Conservation (phyloP, 2,888 invertebrate genomes). For the Cerceris ruficornis region DNA sequence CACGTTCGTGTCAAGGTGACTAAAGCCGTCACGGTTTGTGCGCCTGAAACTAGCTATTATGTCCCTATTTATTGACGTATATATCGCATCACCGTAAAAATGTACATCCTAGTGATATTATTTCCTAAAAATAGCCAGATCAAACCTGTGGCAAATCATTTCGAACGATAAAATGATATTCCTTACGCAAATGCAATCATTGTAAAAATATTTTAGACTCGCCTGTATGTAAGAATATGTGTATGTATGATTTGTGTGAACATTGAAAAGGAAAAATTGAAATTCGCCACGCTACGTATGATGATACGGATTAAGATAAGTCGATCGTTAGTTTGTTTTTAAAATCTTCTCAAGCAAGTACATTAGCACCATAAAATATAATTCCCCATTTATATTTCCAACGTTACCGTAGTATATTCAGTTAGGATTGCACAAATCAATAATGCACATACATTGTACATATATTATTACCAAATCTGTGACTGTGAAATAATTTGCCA, state of each 20-base stretch:
- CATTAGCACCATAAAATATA: constrained; percentile 51
- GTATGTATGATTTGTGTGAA: constrained; percentile 26
- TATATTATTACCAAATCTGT: constrained; percentile 15
- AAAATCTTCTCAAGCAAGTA: constrained; percentile 48
- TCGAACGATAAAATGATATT: constrained; percentile 42
- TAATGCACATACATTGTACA: constrained; percentile 42
- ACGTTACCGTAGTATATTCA: constrained; percentile 8
- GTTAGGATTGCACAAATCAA: constrained; percentile 47
- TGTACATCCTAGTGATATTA: constrained; percentile 68
- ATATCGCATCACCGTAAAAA: constrained; percentile 62
- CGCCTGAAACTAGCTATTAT: constrained; percentile 53
- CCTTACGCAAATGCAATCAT: constrained; percentile 33
- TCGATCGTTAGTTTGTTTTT: constrained; percentile 23
- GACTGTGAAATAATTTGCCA: constrained; percentile 59
- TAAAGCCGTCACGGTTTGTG: constrained; percentile 20
- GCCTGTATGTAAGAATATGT: constrained; percentile 45
- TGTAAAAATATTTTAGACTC: constrained; percentile 52
- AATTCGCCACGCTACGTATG: constrained; percentile 22
- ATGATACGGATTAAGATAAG: constrained; percentile 30
- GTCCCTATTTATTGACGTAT: constrained; percentile 61
- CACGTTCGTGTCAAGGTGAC: constrained; percentile 18
- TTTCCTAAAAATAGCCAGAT: constrained; percentile 61
- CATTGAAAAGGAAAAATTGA: constrained; percentile 33
- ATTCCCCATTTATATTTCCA: constrained; percentile 7
- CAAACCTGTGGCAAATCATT: constrained; percentile 66